Evolutionary conservation across 2,888 invertebrate genomes (phyloP), one percentile per base, ranked within the genome.

Genomic region (Plebejus argus): DNA sequence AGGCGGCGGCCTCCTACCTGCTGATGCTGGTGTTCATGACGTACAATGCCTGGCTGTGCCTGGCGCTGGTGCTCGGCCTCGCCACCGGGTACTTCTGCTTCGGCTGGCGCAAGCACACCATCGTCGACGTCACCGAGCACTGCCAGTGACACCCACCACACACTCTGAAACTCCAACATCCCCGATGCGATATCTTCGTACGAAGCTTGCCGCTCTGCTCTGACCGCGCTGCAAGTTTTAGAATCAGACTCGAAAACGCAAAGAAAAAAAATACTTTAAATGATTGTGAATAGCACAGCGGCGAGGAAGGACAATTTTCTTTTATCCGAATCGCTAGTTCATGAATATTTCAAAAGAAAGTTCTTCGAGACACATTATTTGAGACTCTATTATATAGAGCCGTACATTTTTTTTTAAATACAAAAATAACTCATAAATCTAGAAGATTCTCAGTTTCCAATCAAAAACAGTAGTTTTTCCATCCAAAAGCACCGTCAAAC

Each of bases 11-110:
- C 78, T 98, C 98, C 78, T 99, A 99, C 93, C 95, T 98, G 84
- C 96, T 99, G 53, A 99, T 99, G 99, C 91, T 99, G 91, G 97
- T 99, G 84, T 99, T 99, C 93, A 99, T 99, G 99, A 99, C 99
- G 0, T 99, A 98, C 95, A 99, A 99, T 89, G 96, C 97, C 61
- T 99, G 98, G 97, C 95, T 99, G 77, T 98, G 98, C 88, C 83
- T 98, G 70, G 98, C 98, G 1, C 97, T 99, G 10, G 96, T 98
- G 0, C 87, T 97, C 0, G 99, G 99, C 0, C 97, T 98, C n/a
- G 98, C 97, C 0, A 94, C 97, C 28, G 99, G 99, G 7, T 99
- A 99, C 92, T 99, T 99, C 93, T 94, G 98, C 81, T 99, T 99
- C 89, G 99, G 98, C 77, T 99, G 99, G 98, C 97, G 97, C 87